Evolutionary conservation across 2,888 invertebrate species (phyloP), one percentile per base, ranked within the genome.

Genomic region (Andrena dorsata): DNA sequence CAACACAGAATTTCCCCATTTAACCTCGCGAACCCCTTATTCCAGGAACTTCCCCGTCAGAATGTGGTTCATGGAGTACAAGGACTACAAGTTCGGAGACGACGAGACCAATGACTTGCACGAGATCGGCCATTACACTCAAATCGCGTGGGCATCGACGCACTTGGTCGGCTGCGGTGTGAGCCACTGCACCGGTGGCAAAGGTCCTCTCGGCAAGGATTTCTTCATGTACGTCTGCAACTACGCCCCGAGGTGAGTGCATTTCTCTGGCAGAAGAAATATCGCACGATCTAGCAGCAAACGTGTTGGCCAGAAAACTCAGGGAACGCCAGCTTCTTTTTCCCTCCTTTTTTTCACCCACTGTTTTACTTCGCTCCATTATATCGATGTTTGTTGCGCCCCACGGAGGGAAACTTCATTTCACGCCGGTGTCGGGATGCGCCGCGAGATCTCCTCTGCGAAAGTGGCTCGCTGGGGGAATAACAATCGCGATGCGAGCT

Each of bases 201-300:
- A 95, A 13, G 96, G 96, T 41, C 95, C 95, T 16, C 95, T 95
- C 94, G 95, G 95, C 80, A 94, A 94, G 94, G 95, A 94, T 20
- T 97, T 96, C 93, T 97, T 96, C 94, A 97, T 96, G 93, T 97
- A 97, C 92, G 96, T 97, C 35, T 97, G 97, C 93, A 97, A 97
- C 94, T 97, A 97, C 93, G 97, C 97, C 91, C 97, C 97, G 26
- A 96, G 96, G 97, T 97, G 95, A 96, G 96, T 95, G 68, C 58
- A 82, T 68, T 26, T 16, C 10, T 10, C 23, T 53, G 4, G 6
- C 41, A 41, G 35, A 51, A 26, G 23, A 47, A 56, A 56, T 26
- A 56, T 4, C 23, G 56, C 10, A 26, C 56, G 56, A 56, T 23
- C 10, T 4, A 26, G 23, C 8, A 10, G 10, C 23, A 56, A 56